Evolutionary conservation across 2,888 invertebrate genomes (phyloP), one percentile per base, ranked within the genome.

Genomic region (Rhagophthalmus giganteus): DNA sequence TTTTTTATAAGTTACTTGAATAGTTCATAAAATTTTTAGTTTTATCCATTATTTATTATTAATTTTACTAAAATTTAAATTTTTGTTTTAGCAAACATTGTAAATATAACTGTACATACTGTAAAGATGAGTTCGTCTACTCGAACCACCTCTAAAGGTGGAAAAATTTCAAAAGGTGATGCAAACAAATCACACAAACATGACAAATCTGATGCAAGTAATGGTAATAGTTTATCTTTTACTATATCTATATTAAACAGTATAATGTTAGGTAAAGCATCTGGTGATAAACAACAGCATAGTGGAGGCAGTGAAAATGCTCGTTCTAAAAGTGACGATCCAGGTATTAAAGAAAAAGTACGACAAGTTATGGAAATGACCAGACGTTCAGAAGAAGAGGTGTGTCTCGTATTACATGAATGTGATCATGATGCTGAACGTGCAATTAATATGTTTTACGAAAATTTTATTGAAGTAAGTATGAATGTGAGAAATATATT

Each of bases 381-480:
- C 45, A 85, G 89, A 64, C 87, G 89, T 69, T 84, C 90, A 41
- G 90, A 92, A 72, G 94, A 94, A 73, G 92, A 93, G 76, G 94
- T 91, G 44, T 88, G 90, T 69, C 88, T 92, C 72, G 95, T 94
- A 53, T 83, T 97, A 48, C 90, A 94, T 74, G 95, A 96, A 79
- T 88, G 90, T 68, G 92, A 94, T 77, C 87, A 91, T 74, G 94
- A 96, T 77, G 78, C 90, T 71, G 85, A 88, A 64, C 82, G 83
- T 69, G 95, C 94, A 55, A 86, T 88, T 64, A 87, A 88, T 69
- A 82, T 88, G 76, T 80, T 93, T 55, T 79, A 89, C 40, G 93
- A 93, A 73, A 86, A 88, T 79, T 79, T 66, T 81, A 83, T 45
- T 7, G 57, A 54, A 26, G 54, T 50, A 51, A 45, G 28, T 30